Evolutionary conservation across 2,113 vertebrate genomes (phyloP), one percentile per base, ranked within the genome.

Genomic region (Acrocephalus kingi): DNA sequence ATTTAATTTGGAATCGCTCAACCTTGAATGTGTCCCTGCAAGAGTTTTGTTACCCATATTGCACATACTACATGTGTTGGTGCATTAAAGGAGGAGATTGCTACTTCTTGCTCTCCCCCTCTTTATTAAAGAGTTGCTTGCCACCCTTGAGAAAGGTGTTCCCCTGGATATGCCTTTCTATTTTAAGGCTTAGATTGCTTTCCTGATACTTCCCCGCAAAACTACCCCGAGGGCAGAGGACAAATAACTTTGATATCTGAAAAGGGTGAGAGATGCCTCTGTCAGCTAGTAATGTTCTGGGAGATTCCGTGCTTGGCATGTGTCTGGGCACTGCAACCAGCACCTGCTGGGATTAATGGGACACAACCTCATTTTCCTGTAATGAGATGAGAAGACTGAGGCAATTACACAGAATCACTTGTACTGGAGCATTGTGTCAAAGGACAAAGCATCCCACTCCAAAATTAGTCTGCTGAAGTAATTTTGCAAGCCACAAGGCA

Each of bases 231-330:
- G 75, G 72, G 76, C 88, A 90, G 35, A 54, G 63, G 59, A 93
- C 84, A 93, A 92, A 64, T 62, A 81, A 56, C 90, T 90, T 83
- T 0, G 7, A 21, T 90, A 76, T 66, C 37, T 94, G 83, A 74
- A 56, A 94, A 80, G 51, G 61, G 77, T 85, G 90, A 95, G 69
- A 92, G 51, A 93, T 78, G 91, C 35, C 49, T 73, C 58, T 95
- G 89, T 94, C 83, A 91, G 73, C 30, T 3, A 0, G 41, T 63
- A 85, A 85, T 77, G 43, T 92, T 95, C 71, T 27, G 58, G 46
- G 49, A 79, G 72, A 27, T 13, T 41, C 86, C 0, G 1, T 2
- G 5, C 71, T 91, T 91, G 91, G 89, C 91, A 78, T 5, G 5
- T 21, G 12, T 74, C 71, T 6, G 23, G 64, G 83, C 59, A 78